These are phyloP conservation scores for Ciconia maguari DNA, from an alignment of 2,113 vertebrate species.

Conservation along the genomic window DNA sequence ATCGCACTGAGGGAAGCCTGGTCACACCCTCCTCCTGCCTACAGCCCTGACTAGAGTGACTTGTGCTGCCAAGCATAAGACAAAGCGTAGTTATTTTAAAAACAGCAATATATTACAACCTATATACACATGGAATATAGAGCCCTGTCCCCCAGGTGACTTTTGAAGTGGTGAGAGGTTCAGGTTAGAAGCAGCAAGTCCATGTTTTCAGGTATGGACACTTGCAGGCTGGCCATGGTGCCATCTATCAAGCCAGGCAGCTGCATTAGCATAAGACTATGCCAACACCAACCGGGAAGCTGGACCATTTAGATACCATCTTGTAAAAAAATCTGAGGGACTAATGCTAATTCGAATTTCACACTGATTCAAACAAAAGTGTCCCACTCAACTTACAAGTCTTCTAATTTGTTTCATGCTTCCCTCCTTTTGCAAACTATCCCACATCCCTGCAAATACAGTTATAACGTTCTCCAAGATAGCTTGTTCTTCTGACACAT, in stretches of 20 bases:
- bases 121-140: neutral
- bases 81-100: neutral
- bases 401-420: neutral
- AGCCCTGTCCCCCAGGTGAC: neutral
- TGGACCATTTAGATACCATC: neutral
- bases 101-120: neutral
- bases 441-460: neutral
- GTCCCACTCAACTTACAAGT: neutral
- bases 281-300: too few species aligned
- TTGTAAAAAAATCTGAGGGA: neutral
- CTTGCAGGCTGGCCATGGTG: neutral
- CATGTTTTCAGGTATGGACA: neutral
- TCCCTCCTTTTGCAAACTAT: neutral
- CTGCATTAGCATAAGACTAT: neutral
- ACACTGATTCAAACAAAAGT: neutral
- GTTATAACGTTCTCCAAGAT: neutral
- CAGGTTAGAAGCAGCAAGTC: neutral
- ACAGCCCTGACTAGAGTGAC: accelerated
- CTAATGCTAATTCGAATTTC: neutral
- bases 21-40: neutral
- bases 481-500: neutral
- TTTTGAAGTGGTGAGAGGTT: neutral
- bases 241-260: neutral
- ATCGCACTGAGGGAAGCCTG: too few species aligned
- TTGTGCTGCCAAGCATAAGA: neutral